phyloP scores from a whole-genome alignment of 2,797 vertebrate species.

The Pterois miles region DNA sequence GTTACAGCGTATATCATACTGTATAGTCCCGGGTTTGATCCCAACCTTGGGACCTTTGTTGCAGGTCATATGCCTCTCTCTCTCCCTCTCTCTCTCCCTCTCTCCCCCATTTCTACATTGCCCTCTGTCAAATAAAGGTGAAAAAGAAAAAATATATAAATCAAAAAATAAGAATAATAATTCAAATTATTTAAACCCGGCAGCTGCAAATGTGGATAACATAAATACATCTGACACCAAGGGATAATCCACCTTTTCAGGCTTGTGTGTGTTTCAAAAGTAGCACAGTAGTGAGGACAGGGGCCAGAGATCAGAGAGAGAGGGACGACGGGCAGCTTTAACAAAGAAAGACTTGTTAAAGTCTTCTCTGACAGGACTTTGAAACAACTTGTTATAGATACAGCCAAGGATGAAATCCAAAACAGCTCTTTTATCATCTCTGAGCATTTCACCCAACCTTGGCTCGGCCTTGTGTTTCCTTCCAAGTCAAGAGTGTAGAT shows the following conservation, averaged over 20 bases:
- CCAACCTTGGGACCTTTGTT: background rate
- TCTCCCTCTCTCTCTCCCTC: background rate
- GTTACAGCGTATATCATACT: too few species aligned
- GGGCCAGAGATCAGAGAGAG: slow-evolving; percentile 11
- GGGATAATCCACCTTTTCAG: slow-evolving; percentile 4
- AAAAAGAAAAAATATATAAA: background rate
- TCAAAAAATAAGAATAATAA: background rate
- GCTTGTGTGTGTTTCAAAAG: slow-evolving; percentile 24
- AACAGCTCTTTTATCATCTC: slow-evolving; percentile 23
- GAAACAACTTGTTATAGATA: background rate
- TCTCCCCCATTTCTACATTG: background rate
- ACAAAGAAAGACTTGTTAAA: slow-evolving; percentile 13
- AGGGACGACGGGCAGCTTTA: background rate
- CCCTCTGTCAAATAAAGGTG: background rate
- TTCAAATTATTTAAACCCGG: background rate
- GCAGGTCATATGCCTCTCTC: background rate
- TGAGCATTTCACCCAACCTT: slow-evolving; percentile 9
- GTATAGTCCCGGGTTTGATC: too few species aligned
- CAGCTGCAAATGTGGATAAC: background rate
- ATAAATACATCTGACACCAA: background rate
- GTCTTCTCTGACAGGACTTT: background rate
- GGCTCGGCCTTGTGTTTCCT: slow-evolving; percentile 3
- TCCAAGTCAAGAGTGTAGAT: slow-evolving; percentile 17
- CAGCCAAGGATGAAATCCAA: background rate
- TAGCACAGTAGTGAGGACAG: slow-evolving; percentile 33